Evolutionary conservation across 2,888 invertebrate genomes (phyloP).

Genomic region (Acanthoscelides obtectus): DNA sequence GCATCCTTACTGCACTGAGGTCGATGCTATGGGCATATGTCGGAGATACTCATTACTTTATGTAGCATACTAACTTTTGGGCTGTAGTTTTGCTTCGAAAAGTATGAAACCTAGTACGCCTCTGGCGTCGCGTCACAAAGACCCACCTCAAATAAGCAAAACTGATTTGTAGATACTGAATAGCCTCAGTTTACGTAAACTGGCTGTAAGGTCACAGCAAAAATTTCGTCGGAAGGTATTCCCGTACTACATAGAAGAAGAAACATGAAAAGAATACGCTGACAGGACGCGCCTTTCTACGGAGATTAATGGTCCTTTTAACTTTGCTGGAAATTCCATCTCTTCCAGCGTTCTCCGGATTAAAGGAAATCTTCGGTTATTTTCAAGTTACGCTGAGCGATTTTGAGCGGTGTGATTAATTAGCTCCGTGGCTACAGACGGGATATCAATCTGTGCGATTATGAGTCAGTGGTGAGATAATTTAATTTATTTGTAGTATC

Average conservation of each 20-base stretch:
- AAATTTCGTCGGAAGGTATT: neutral
- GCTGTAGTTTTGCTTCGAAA: too few relatives aligned
- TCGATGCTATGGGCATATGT: too few relatives aligned
- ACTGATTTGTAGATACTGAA: conserved; percentile 8
- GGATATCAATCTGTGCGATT: neutral
- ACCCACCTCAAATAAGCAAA: neutral
- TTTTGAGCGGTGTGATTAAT: neutral
- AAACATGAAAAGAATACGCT: conserved; percentile 1
- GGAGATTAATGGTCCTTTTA: conserved; percentile 6
- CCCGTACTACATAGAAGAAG: neutral
- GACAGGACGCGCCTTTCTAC: neutral
- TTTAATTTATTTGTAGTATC: too few relatives aligned
- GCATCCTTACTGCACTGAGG: too few relatives aligned
- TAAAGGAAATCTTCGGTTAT: neutral
- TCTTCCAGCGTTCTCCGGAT: neutral
- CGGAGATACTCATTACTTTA: too few relatives aligned
- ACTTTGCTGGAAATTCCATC: conserved; percentile 3
- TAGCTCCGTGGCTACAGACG: neutral
- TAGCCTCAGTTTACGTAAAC: neutral
- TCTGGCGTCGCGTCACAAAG: neutral
- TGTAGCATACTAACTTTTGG: too few relatives aligned
- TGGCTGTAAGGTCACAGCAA: neutral
- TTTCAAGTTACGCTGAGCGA: neutral
- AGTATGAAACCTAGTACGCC: too few relatives aligned
- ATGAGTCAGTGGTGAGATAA: neutral